phyloP scores from a whole-genome alignment of 23 tunicate species.

The Trididemnum miniatum region DNA sequence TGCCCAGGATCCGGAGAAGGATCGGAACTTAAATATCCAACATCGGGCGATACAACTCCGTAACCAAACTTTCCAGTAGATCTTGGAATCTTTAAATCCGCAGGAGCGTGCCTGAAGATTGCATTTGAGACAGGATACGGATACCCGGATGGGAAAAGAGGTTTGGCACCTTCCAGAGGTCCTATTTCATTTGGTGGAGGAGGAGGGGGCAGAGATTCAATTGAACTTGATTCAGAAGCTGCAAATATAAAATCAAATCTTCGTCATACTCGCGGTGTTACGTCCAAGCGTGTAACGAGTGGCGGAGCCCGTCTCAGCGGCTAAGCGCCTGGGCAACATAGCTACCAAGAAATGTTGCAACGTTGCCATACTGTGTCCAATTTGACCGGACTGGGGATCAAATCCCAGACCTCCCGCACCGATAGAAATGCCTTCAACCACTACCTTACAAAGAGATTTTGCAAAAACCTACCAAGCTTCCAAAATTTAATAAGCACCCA shows the following conservation, averaged over 20 bases:
- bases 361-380: no score
- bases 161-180: neutral
- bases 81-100: constrained; percentile 15
- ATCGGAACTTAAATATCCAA: constrained; percentile 52
- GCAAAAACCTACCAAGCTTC: no score
- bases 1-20: constrained; percentile 24
- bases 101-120: constrained; percentile 9
- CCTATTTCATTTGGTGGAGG: constrained; percentile 50
- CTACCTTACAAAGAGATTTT: no score
- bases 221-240: constrained; percentile 88
- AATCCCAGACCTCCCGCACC: no score
- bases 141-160: neutral
- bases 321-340: no score
- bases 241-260: constrained; percentile 27
- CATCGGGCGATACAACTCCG: constrained; percentile 56
- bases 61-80: constrained; percentile 18
- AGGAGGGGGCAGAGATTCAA: constrained; percentile 83
- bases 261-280: no score
- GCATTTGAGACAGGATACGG: neutral
- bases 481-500: no score
- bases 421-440: no score
- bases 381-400: no score
- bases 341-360: no score
- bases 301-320: no score
- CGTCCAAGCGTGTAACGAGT: no score